Evolutionary conservation across 2,113 vertebrate species (phyloP), one percentile per base, ranked within the genome.

Genomic region (Phalacrocorax carbo): DNA sequence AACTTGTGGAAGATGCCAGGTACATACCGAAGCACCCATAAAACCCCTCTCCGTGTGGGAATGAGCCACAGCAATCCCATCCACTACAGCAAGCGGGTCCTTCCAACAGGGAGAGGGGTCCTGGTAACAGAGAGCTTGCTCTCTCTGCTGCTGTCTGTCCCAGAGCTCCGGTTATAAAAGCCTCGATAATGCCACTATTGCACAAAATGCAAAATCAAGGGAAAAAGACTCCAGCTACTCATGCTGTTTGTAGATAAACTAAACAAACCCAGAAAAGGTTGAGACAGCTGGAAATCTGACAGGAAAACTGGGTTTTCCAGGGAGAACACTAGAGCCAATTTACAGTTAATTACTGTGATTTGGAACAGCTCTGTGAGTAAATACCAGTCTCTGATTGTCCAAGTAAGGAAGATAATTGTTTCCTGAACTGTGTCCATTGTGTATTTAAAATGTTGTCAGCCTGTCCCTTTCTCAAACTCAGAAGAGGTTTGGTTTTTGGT

Each of bases 301-400:
- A 96, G 90, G 82, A 95, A 96, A 93, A 82, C 73, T 44, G 88
- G 86, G 81, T 96, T 97, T 96, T 94, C 88, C 89, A 97, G 89
- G 94, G 96, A 97, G 87, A 95, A 89, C 40, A 49, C 83, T 87
- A 88, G 88, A 94, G 96, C 85, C 76, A 97, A 97, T 93, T 97
- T 97, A 95, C 92, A 97, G 97, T 94, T 97, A 97, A 97, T 97
- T 97, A 95, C 86, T 92, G 93, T 96, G 95, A 98, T 96, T 97
- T 95, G 96, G 96, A 97, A 91, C 94, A 93, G 93, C 90, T 94
- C 87, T 54, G 91, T 92, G 96, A 96, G 89, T 90, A 97, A 97
- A 96, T 93, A 94, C 81, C 88, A 93, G 18, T 13, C 83, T 92
- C 87, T 90, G 90, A 95, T 82, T 93, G 94, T 91, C 89, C 95